Percentiles rank a stretch among this genome's conserved stretches.
phyloP scores from a whole-genome alignment of 2,888 invertebrate species.

The Drosophila borborema region DNA sequence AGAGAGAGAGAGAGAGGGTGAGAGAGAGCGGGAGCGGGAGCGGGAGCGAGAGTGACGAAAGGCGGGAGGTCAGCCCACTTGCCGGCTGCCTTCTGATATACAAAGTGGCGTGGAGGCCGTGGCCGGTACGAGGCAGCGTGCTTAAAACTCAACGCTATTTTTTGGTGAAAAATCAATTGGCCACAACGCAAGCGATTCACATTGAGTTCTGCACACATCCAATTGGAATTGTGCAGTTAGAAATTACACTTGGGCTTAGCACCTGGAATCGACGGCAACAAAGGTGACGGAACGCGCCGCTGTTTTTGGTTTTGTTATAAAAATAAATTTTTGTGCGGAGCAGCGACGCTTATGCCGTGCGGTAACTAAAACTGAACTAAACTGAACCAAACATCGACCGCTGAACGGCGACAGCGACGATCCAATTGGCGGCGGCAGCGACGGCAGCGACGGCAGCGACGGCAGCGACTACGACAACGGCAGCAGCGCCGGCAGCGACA shows the following conservation, averaged over 20 bases:
- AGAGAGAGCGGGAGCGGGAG: neutral
- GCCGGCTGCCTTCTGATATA: conserved; percentile 34
- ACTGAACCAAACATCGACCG: conserved; percentile 46
- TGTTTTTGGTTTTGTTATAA: conserved; percentile 49
- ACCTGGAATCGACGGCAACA: conserved; percentile 33
- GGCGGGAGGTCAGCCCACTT: conserved; percentile 25
- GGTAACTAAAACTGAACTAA: conserved; percentile 55
- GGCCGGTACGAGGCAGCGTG: neutral
- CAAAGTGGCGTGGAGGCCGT: too few relatives aligned
- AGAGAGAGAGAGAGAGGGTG: neutral
- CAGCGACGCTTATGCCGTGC: conserved; percentile 54
- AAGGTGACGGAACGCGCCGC: conserved; percentile 9
- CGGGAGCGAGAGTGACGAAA: neutral
- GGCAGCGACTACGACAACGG: neutral
- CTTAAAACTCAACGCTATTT: conserved; percentile 17
- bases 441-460: conserved; percentile 1
- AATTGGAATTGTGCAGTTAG: conserved; percentile 17
- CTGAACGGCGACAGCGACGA: conserved; percentile 25
- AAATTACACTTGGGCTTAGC: conserved; percentile 16
- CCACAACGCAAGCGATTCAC: conserved; percentile 24
- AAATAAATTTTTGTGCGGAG: conserved; percentile 66
- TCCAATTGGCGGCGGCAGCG: conserved; percentile 7
- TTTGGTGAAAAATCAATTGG: conserved; percentile 65
- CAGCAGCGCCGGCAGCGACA: neutral
- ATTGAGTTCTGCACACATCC: too few relatives aligned